Percentiles rank a stretch among this genome's conserved stretches.
Evolutionary conservation across 2,888 invertebrate species (phyloP).

Genomic region (Epinotia bilunana): DNA sequence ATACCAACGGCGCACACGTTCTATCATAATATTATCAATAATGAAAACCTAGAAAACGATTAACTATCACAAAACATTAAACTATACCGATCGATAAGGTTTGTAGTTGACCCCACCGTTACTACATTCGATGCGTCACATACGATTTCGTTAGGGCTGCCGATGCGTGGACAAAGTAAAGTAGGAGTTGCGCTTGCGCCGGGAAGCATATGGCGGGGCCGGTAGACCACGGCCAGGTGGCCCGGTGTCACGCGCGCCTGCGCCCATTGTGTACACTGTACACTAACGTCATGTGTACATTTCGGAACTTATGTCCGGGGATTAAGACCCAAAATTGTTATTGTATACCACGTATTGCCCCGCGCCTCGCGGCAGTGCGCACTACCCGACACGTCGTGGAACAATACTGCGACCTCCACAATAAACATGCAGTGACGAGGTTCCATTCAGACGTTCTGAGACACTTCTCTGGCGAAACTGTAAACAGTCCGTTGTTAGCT

Average conservation of each 20-base stretch:
- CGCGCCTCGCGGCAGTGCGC: conserved; percentile 54
- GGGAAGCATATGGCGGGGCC: conserved; percentile 78
- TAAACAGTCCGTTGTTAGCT: conserved; percentile 46
- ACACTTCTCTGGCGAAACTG: conserved; percentile 31
- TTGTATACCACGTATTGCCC: conserved; percentile 18
- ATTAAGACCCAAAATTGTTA: not conserved
- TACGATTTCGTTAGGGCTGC: conserved; percentile 50
- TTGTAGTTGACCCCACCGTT: conserved; percentile 24
- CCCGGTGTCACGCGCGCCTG: conserved; percentile 80
- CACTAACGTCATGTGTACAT: conserved; percentile 46
- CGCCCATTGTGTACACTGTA: conserved; percentile 72
- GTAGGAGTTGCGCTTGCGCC: conserved; percentile 48
- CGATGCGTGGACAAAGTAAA: conserved; percentile 50
- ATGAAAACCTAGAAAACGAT: not conserved
- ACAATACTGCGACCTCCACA: conserved; percentile 66
- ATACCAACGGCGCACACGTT: not conserved
- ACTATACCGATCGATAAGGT: conserved; percentile 18
- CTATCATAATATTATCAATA: not conserved
- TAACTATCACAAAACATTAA: conserved; percentile 16
- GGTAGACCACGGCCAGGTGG: conserved; percentile 80
- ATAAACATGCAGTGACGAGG: conserved; percentile 44
- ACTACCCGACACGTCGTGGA: conserved; percentile 63
- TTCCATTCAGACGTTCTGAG: conserved; percentile 42
- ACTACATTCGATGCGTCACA: conserved; percentile 38
- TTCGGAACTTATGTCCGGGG: not conserved